Evolutionary conservation across 1,140 invertebrate species (phyloP), one percentile per base, ranked within the genome.

Genomic region (Triops cancriformis): DNA sequence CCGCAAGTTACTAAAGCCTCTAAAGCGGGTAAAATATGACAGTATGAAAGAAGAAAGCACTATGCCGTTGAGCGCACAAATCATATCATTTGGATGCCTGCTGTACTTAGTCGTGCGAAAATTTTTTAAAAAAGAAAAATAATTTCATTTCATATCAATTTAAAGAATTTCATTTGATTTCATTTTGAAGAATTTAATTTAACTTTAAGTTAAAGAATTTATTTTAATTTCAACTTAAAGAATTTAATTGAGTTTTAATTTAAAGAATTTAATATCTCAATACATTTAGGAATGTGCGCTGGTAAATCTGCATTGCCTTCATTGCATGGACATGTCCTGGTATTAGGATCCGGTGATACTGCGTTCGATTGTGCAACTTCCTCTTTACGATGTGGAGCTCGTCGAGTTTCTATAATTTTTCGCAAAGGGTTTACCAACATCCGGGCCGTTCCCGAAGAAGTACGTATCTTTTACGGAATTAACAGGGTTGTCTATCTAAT

Each of bases 291-390:
- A 27, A 89, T 95, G 87, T 98, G 95, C 83, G 86, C 86, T 18
- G 96, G 95, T 82, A 93, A 92, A 81, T 80, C 86, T 1, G 72
- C 82, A 0, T 84, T 99, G 72, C 96, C 97, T 1, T 82, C 87
- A 77, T 83, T 99, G 7, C 83, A 87, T 80, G 97, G 97, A 4
- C 94, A 90, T 79, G 97, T 98, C 0, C 90, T 98, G 78, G 96
- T 99, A 0, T 84, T 99, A 1, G 97, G 98, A 0, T 95, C 96
- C n/a, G 97, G 97, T 0, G 97, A 99, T 84, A 99, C 97, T 0
- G 98, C 98, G 0, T 98, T 99, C 85, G 97, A 99, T 87, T 99
- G 98, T 85, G 98, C 98, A 0, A 99, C 97, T 0, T 98, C 96
- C 0, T 97, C 97, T 0, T 84, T 99, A 5, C 87, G 98, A 26